Conservation (phyloP, 1,140 invertebrate species). For the Hylaeus anthracinus region DNA sequence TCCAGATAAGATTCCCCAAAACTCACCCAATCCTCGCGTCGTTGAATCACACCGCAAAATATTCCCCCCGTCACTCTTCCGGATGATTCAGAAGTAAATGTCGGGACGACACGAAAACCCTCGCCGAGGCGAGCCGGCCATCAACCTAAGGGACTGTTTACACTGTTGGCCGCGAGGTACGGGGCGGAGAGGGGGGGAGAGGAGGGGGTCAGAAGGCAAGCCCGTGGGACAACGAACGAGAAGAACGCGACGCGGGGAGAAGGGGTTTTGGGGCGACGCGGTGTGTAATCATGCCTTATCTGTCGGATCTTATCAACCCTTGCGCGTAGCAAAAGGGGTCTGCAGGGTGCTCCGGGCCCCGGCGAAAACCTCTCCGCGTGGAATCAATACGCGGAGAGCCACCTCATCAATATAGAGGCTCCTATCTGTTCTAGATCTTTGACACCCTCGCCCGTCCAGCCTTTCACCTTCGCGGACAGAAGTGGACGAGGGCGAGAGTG, state of each 20-base stretch:
- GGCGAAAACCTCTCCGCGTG: constrained; percentile 37
- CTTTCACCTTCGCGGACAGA: constrained; percentile 60
- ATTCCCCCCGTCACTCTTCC: too few relatives aligned
- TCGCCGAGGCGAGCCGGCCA: background rate
- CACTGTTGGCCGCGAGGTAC: background rate
- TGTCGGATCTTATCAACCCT: constrained; percentile 68
- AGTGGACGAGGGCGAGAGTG: background rate
- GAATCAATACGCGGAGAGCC: constrained; percentile 77
- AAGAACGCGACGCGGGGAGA: constrained; percentile 9
- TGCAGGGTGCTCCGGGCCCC: constrained; percentile 55
- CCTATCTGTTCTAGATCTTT: constrained; percentile 69
- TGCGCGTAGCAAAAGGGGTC: constrained; percentile 66
- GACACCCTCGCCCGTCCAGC: constrained; percentile 62
- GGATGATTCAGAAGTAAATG: background rate
- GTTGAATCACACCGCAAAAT: too few relatives aligned
- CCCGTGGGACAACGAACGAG: background rate
- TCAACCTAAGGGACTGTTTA: background rate
- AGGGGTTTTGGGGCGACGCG: constrained; percentile 52
- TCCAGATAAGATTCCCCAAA: too few relatives aligned
- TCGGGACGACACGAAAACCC: too few relatives aligned
- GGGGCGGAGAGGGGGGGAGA: background rate
- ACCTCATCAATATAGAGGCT: constrained; percentile 63
- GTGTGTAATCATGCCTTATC: constrained; percentile 79
- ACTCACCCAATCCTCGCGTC: too few relatives aligned
- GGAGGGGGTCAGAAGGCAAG: background rate